Evolutionary conservation across 1,140 invertebrate species (phyloP).

Genomic region (Venturia canescens): DNA sequence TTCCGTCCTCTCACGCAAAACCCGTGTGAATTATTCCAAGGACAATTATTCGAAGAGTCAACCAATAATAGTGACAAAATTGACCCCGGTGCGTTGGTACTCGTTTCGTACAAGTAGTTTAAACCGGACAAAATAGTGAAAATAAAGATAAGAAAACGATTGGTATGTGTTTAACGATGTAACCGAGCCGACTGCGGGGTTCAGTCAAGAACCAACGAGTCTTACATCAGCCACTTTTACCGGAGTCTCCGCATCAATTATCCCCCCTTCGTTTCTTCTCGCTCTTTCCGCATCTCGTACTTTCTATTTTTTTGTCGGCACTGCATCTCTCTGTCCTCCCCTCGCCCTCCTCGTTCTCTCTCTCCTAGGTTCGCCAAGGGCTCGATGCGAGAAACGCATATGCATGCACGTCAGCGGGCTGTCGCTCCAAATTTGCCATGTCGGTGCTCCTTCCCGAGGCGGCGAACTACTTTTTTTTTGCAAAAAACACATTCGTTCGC

Average conservation of each 20-base stretch:
- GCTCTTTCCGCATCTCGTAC: slow-evolving; percentile 38
- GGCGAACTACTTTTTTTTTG: background rate
- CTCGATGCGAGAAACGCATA: background rate
- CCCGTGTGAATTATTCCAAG: background rate
- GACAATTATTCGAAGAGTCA: no score
- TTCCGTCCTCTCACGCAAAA: background rate
- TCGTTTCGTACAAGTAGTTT: background rate
- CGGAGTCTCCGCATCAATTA: slow-evolving; percentile 39
- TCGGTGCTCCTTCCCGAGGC: background rate
- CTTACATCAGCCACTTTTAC: slow-evolving; percentile 44
- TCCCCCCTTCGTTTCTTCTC: slow-evolving; percentile 6
- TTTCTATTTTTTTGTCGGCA: slow-evolving; percentile 15
- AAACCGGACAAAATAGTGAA: background rate
- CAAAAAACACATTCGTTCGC: background rate
- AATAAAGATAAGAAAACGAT: background rate
- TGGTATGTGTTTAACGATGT: background rate
- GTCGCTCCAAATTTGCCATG: background rate
- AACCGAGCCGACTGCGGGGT: background rate
- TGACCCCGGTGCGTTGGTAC: background rate
- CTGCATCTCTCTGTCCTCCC: background rate
- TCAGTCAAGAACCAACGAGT: slow-evolving; percentile 25
- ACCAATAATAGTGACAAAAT: background rate
- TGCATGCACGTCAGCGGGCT: background rate
- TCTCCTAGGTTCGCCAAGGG: background rate
- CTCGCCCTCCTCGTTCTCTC: background rate